Evolutionary conservation across 2,797 vertebrate genomes (phyloP), one percentile per base, ranked within the genome.

Genomic region (Alosa sapidissima): DNA sequence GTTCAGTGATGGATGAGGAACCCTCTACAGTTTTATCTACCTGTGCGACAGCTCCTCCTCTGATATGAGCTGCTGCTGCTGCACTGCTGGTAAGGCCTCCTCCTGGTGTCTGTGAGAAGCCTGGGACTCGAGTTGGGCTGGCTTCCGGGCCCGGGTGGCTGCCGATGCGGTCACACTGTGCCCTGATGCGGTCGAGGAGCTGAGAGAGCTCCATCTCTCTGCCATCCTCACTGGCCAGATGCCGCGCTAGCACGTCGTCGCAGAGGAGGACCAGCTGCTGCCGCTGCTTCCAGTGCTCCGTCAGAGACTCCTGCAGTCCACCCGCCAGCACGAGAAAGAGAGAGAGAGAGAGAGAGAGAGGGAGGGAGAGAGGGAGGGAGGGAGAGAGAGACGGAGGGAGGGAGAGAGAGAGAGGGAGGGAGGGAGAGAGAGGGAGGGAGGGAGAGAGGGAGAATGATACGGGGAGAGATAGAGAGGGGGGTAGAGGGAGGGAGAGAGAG

Each of bases 201-300:
- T 93, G 96, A 95, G 95, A 93, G 93, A 95, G 95, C 93, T 97
- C 97, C 97, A 97, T 98, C 94, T 93, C 95, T 94, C 95, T 96
- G 96, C 97, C 97, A 98, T 98, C 96, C 96, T 98, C 97, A 95
- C 91, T 86, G 88, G 89, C 90, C 85, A 90, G 84, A 83, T 87
- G 85, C 90, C 93, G 94, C 90, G 89, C 93, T 93, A 95, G 94
- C 94, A 93, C 88, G 93, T 89, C 95, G 95, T 95, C 94, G 89
- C 93, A 92, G 90, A 92, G 90, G 92, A 89, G 87, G 91, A 94
- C 94, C 85, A 81, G 93, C 92, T 95, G 92, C 93, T 92, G 89
- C 92, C 93, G 95, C 94, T 88, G 96, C 96, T 96, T 94, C 91
- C 93, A 89, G 96, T 96, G 94, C 90, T 93, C 91, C 93, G 94